Evolutionary conservation across 2,888 invertebrate genomes (phyloP).

Genomic region (Biston betularia): DNA sequence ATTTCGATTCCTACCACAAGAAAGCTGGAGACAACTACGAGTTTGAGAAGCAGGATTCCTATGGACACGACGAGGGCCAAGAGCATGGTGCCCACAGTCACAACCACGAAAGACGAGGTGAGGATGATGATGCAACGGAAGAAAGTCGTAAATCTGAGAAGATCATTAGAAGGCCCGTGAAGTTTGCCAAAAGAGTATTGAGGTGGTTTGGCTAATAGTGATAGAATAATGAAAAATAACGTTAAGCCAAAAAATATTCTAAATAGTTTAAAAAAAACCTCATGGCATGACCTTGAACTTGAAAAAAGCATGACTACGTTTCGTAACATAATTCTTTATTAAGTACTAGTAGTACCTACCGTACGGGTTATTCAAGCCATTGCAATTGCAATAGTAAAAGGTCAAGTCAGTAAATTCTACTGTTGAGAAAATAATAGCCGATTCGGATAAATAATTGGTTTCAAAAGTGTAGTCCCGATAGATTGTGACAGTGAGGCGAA

Average conservation of each 20-base stretch:
- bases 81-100: conserved; percentile 80
- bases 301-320: conserved; percentile 9
- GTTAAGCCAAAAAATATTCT: too few species aligned
- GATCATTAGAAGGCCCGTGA: conserved; percentile 57
- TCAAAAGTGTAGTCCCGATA: not conserved
- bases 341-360: not conserved
- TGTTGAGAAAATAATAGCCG: conserved; percentile 2
- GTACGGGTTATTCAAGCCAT: not conserved
- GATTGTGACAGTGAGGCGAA: not conserved
- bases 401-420: not conserved
- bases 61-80: conserved; percentile 83
- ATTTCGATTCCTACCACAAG: conserved; percentile 90
- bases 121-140: conserved; percentile 65
- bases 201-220: conserved; percentile 59
- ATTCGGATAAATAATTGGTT: not conserved
- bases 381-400: conserved; percentile 1
- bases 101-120: conserved; percentile 72
- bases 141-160: conserved; percentile 66
- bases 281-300: conserved; percentile 19
- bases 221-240: not conserved
- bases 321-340: not conserved
- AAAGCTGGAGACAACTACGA: conserved; percentile 91
- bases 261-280: conserved; percentile 3
- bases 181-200: conserved; percentile 52
- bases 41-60: conserved; percentile 89